Conservation (phyloP, 2,797 vertebrate species). For the Ficedula albicollis region DNA sequence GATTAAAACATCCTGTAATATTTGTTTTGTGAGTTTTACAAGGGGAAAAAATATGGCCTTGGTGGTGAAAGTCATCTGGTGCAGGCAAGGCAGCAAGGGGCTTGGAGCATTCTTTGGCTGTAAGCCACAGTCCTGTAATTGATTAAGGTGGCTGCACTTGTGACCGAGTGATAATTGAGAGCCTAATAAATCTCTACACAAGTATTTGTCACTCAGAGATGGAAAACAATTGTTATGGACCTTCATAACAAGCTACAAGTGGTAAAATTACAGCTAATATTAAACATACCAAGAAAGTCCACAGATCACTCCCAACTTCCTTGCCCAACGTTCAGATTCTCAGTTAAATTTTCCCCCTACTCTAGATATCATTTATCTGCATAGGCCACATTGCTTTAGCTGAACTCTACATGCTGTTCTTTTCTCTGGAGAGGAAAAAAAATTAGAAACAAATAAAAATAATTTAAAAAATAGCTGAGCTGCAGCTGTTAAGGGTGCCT, state of each 20-base stretch:
- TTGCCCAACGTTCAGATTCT: background rate
- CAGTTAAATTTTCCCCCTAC: background rate
- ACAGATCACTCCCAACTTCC: background rate
- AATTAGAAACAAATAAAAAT: background rate
- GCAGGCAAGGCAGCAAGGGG: background rate
- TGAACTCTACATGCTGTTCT: background rate
- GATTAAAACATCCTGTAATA: background rate
- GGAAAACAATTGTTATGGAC: background rate
- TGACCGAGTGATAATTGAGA: conserved; percentile 44
- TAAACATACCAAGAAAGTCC: background rate
- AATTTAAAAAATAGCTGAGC: background rate
- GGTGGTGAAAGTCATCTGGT: background rate
- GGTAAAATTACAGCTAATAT: background rate
- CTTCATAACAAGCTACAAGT: background rate
- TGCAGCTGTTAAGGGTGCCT: conserved; percentile 43
- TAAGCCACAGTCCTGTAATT: background rate
- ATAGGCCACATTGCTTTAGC: background rate
- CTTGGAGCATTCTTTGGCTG: background rate
- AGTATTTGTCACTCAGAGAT: conserved; percentile 25
- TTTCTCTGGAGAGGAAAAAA: background rate
- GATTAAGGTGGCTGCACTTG: conserved; percentile 47
- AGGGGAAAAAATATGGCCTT: background rate
- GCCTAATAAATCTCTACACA: conserved; percentile 42
- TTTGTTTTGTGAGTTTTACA: background rate
- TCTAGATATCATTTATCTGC: background rate